These are phyloP conservation scores for Siniperca obscura DNA, from an alignment of 2,797 vertebrate species.

Conservation along the genomic window DNA sequence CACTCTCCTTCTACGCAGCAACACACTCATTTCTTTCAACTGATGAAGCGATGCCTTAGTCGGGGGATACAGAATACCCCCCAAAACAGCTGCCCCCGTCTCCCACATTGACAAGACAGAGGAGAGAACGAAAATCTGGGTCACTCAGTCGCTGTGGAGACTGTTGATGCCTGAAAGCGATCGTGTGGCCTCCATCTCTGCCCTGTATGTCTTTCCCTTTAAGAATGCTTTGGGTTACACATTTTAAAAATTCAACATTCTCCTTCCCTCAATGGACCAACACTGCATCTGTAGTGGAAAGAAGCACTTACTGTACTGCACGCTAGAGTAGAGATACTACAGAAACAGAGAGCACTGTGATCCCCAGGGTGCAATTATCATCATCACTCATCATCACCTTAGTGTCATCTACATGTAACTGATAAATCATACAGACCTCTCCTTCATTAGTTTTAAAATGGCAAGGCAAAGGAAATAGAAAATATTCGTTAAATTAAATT, in stretches of 20 bases:
- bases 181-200: slow-evolving; percentile 44
- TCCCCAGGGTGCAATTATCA: slow-evolving; percentile 33
- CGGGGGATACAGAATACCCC: slow-evolving; percentile 28
- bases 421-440: slow-evolving; percentile 2
- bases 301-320: slow-evolving; percentile 26
- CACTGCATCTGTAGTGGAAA: slow-evolving; percentile 44
- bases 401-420: slow-evolving; percentile 2
- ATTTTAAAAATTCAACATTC: slow-evolving; percentile 71
- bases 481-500: not conserved
- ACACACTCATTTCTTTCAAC: slow-evolving; percentile 31
- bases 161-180: slow-evolving; percentile 53
- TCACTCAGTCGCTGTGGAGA: slow-evolving; percentile 71
- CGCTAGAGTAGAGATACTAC: slow-evolving; percentile 43
- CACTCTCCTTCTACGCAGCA: not conserved
- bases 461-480: not conserved
- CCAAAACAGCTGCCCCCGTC: slow-evolving; percentile 53
- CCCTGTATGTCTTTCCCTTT: slow-evolving; percentile 44
- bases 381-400: slow-evolving; percentile 17
- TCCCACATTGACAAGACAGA: slow-evolving; percentile 50
- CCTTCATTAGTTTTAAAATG: slow-evolving; percentile 12
- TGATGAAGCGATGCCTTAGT: slow-evolving; percentile 24
- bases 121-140: slow-evolving; percentile 62
- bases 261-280: slow-evolving; percentile 45
- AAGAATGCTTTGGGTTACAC: slow-evolving; percentile 58
- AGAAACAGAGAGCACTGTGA: slow-evolving; percentile 9